Base-by-base conservation (phyloP, 2,888 invertebrate genomes). In the Dasypogon diadema region DNA sequence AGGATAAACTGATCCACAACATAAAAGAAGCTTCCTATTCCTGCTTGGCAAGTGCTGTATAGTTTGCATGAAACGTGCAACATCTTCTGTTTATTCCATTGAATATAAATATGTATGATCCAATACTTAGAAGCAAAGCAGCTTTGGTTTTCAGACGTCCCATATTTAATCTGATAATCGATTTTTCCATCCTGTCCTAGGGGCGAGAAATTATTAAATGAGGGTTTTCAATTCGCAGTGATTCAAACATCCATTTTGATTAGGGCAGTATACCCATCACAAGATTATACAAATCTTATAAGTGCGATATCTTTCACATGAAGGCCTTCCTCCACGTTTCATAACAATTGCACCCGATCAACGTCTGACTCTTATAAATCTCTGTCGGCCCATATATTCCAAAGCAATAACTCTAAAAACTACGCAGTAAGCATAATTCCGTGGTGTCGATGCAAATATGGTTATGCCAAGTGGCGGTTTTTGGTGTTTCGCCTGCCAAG, bases 401-500 rank as follows among this genome's bases (percentile, higher is more conserved):
- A 5, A 1, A 18, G 70, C 34, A 54, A 26, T 51, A 54, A 70
- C 30, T 70, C 26, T 24, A 34, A 54, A 51, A 54, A 54, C n/a
- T 26, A 30, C 54, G 34, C 10, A 12, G 65, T 65, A 70, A 54
- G 54, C 51, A 75, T 65, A 26, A 51, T 56, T 75, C 37, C 48
- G 75, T 65, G 63, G 75, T 75, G 75, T 63, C 75, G 75, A 75
- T 75, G 60, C 54, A 54, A 75, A 75, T 75, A 75, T 75, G 75
- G 75, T 75, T 48, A 24, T 63, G 63, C 63, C 74, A 75, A 60
- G 34, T 30, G 65, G 63, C 16, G 65, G 63, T 75, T 75, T 58
- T 46, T 24, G 18, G 10, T 16, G 14, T 22, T 51, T 58, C 16
- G n/a, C 16, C 26, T 54, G 48, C 34, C 30, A 60, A 48, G 34